A percentile compares a stretch with the other conserved stretches of the same genome.
Conservation (phyloP, 2,797 vertebrate genomes). For the Macroramphosus scolopax region DNA sequence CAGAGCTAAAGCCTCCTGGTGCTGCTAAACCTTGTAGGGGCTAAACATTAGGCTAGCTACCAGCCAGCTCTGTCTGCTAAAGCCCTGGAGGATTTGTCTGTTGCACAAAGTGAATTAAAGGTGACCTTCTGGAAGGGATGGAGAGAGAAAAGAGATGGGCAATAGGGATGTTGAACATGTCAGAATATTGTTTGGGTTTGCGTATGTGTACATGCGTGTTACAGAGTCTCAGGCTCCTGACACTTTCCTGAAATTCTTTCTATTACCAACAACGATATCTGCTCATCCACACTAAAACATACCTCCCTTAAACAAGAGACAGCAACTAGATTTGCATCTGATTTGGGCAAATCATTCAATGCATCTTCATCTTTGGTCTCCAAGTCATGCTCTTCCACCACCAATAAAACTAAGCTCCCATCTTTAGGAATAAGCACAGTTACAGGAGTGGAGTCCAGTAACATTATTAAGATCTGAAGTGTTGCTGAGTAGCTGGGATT, state of each 20-base stretch:
- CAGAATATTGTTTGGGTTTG: conserved; percentile 22
- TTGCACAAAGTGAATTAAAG: conserved; percentile 75
- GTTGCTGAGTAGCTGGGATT: background rate
- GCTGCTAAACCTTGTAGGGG: conserved; percentile 66
- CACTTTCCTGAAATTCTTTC: too few relatives aligned
- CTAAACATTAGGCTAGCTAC: conserved; percentile 68
- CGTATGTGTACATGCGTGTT: too few relatives aligned
- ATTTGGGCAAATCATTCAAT: too few relatives aligned
- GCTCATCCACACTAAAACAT: too few relatives aligned
- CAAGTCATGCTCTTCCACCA: too few relatives aligned
- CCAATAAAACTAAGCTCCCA: too few relatives aligned
- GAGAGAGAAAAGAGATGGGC: conserved; percentile 17
- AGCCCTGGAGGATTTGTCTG: conserved; percentile 67
- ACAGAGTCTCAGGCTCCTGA: too few relatives aligned
- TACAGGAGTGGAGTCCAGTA: conserved; percentile 1
- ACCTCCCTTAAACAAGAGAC: too few relatives aligned
- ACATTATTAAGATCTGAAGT: background rate
- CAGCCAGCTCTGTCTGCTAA: conserved; percentile 66
- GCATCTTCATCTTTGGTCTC: too few relatives aligned
- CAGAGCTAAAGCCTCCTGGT: conserved; percentile 73
- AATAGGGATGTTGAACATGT: conserved; percentile 33
- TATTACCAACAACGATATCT: too few relatives aligned
- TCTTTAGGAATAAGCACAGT: too few relatives aligned
- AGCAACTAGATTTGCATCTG: too few relatives aligned
- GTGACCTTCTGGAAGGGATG: conserved; percentile 65